Base-by-base conservation (phyloP, 2,888 invertebrate genomes). In the Agrotis puta region DNA sequence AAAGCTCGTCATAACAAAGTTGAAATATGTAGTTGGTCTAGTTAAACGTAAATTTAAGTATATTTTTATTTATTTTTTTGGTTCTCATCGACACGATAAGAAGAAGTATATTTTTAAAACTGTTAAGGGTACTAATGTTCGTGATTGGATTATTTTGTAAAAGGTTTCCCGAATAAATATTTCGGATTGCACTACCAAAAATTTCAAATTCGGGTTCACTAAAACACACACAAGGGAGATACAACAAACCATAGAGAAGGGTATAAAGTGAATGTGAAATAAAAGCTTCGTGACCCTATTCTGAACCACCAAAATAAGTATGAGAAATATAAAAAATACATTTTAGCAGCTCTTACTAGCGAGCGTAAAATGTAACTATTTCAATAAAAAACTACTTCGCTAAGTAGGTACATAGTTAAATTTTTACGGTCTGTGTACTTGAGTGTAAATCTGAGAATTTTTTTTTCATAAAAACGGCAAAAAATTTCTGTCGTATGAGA, bases 311-410 rank as follows among this genome's bases (percentile, higher is more conserved):
- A 70, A 82, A 79, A 82, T 77, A 80, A 70, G 65, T 71, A 80
- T 72, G 64, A 72, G 67, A 67, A 77, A 76, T 71, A 80, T 80
- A 27, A 80, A 79, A 81, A 80, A 81, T 81, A 80, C 77, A 67
- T 82, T 56, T 67, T 63, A 48, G 57, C 62, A 70, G 74, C 77
- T 82, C 79, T 82, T 82, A 81, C 78, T 64, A 59, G 33, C 39
- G 57, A 68, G 67, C 66, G 67, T 82, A 77, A 82, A 82, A 70
- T 74, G 74, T 80, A 61, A 82, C 76, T 76, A 77, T 82, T 80
- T 71, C 83, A 74, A 82, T 82, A 81, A 81, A 81, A 81, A 81
- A 82, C 81, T 81, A 81, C 81, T 81, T 72, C 20, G 48, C 76
- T 79, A 81, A 80, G 76, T 76, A 73, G 76, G 70, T 75, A 58